Evolutionary conservation across 1,140 invertebrate species (phyloP).

Genomic region (Trypoxylus dichotomus): DNA sequence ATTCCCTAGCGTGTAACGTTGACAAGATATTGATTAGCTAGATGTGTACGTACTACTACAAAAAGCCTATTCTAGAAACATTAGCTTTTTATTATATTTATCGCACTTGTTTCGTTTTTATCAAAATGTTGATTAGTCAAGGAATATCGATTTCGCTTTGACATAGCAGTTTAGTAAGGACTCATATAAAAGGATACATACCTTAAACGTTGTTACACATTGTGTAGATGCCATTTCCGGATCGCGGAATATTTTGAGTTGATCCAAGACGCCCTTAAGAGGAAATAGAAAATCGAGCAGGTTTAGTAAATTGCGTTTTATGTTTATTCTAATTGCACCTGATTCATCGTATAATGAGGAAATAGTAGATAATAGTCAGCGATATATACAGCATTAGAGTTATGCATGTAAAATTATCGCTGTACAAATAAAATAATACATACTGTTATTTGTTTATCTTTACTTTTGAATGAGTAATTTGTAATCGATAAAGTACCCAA

Average conservation of each 20-base stretch:
- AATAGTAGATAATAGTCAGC: neutral
- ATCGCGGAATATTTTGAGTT: slow-evolving; percentile 70
- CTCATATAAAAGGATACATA: slow-evolving; percentile 30
- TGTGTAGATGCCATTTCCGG: slow-evolving; percentile 69
- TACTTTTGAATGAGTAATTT: no score
- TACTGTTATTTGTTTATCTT: no score
- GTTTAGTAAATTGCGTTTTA: neutral
- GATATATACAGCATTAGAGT: no score
- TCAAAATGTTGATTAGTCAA: neutral
- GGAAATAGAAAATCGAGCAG: slow-evolving; percentile 45
- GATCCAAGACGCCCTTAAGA: slow-evolving; percentile 74
- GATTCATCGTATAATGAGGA: neutral
- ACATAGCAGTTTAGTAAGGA: no score
- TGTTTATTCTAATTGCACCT: neutral
- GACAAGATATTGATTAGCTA: neutral
- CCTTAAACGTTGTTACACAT: slow-evolving; percentile 60
- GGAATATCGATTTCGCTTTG: neutral
- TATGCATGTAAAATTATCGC: no score
- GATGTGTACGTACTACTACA: neutral
- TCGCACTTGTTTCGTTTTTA: neutral
- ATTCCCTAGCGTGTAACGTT: neutral
- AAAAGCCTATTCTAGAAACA: no score
- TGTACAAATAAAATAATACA: no score
- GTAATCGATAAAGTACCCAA: no score
- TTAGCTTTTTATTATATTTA: no score